These are phyloP conservation scores for Prunella strophiata DNA, from an alignment of 2,797 vertebrate species.

Conservation along the genomic window DNA sequence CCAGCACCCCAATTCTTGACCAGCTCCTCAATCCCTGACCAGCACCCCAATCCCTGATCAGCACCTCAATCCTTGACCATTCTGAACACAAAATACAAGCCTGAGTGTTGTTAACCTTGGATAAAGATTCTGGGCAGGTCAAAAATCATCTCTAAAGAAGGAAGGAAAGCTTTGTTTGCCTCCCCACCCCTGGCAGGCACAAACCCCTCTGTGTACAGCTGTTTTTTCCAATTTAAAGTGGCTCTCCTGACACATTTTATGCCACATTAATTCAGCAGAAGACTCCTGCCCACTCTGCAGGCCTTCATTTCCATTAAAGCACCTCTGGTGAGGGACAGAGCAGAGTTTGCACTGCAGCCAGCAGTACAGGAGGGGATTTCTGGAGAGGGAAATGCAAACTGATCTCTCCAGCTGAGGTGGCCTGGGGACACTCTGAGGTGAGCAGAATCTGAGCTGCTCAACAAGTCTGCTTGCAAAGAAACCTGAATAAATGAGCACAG, in stretches of 20 bases:
- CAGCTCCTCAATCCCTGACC: neutral
- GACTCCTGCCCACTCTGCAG: neutral
- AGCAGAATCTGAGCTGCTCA: neutral
- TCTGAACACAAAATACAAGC: constrained; percentile 33
- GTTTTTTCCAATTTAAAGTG: fast-evolving
- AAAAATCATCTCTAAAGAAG: neutral
- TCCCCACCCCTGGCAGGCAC: neutral
- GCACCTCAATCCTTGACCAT: neutral
- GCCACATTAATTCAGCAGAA: neutral
- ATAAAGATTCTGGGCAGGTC: neutral
- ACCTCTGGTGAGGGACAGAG: neutral
- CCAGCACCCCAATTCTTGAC: neutral
- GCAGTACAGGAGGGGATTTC: neutral
- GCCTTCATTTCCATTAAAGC: neutral
- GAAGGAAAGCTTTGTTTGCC: neutral
- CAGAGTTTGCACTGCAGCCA: neutral
- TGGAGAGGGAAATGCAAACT: neutral
- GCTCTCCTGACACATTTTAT: neutral
- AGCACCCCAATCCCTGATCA: neutral
- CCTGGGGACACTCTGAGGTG: neutral
- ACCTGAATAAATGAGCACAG: neutral
- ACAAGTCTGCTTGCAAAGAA: neutral
- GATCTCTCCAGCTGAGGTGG: neutral
- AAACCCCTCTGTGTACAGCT: neutral
- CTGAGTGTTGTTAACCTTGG: neutral